These are phyloP conservation scores for Lithodes maja DNA, from an alignment of 2,888 invertebrate genomes.

Conservation along the genomic window DNA sequence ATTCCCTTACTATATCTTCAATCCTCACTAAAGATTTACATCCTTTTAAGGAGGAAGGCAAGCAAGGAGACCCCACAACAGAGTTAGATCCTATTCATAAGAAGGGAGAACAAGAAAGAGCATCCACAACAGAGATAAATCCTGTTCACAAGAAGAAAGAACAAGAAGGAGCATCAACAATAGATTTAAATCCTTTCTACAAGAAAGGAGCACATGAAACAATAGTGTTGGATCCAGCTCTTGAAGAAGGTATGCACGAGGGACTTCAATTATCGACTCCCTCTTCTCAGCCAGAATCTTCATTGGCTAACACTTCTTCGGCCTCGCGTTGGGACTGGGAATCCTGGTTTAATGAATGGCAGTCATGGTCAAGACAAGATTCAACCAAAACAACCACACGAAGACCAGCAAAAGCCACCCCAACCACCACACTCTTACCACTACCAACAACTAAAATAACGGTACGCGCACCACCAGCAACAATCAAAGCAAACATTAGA, in stretches of 20 bases:
- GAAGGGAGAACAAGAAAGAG: not conserved
- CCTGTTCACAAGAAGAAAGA: not conserved
- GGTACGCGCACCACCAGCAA: too few species aligned
- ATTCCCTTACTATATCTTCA: not conserved
- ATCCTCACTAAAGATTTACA: not conserved
- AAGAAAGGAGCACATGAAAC: not conserved
- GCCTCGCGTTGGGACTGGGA: not conserved
- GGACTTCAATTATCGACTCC: not conserved
- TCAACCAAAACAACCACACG: not conserved
- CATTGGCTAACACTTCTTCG: not conserved
- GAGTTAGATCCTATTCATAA: not conserved
- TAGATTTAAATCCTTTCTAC: not conserved
- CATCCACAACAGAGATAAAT: not conserved
- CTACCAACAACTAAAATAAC: too few species aligned
- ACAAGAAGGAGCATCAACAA: not conserved
- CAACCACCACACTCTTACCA: not conserved
- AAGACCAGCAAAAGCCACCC: not conserved
- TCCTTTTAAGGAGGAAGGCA: too few species aligned
- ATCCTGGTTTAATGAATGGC: not conserved
- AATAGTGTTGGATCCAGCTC: not conserved
- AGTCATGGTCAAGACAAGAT: constrained; percentile 1
- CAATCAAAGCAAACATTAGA: too few species aligned
- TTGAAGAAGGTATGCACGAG: not conserved
- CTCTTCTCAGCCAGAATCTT: not conserved
- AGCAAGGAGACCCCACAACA: not conserved